Percentiles rank a stretch among this genome's conserved stretches.
phyloP scores from a whole-genome alignment of 2,888 invertebrate species.

The Elysia crispata region DNA sequence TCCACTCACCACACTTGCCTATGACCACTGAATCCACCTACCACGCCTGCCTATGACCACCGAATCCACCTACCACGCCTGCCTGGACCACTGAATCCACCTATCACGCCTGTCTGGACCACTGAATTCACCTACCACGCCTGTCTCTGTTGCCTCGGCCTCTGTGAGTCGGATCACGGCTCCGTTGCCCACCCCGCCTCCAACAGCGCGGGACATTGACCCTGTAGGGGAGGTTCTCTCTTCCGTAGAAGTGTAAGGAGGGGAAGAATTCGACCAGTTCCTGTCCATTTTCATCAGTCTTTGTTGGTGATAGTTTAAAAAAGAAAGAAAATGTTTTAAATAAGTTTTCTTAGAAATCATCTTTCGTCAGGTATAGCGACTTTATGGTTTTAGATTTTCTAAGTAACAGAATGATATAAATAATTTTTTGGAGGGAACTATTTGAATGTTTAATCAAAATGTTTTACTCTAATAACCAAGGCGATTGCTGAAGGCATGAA shows the following conservation, averaged over 20 bases:
- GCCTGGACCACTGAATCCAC: not conserved
- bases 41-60: too few relatives aligned
- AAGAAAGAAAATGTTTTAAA: not conserved
- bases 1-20: too few relatives aligned
- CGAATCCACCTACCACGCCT: too few relatives aligned
- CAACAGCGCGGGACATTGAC: not conserved
- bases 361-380: too few relatives aligned
- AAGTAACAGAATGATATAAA: too few relatives aligned
- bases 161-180: conserved; percentile 40
- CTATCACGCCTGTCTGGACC: not conserved
- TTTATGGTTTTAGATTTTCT: too few relatives aligned
- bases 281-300: conserved; percentile 2
- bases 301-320: not conserved
- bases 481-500: too few relatives aligned
- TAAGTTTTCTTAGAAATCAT: not conserved
- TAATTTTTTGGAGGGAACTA: too few relatives aligned
- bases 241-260: not conserved
- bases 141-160: conserved; percentile 33
- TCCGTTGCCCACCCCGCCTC: not conserved
- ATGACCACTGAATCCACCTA: too few relatives aligned
- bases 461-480: too few relatives aligned
- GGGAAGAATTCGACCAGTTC: not conserved
- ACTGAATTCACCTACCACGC: conserved; percentile 16
- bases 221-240: not conserved
- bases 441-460: too few relatives aligned